Evolutionary conservation across 2,113 vertebrate genomes (phyloP), one percentile per base, ranked within the genome.

Genomic region (Pollachius pollachius): DNA sequence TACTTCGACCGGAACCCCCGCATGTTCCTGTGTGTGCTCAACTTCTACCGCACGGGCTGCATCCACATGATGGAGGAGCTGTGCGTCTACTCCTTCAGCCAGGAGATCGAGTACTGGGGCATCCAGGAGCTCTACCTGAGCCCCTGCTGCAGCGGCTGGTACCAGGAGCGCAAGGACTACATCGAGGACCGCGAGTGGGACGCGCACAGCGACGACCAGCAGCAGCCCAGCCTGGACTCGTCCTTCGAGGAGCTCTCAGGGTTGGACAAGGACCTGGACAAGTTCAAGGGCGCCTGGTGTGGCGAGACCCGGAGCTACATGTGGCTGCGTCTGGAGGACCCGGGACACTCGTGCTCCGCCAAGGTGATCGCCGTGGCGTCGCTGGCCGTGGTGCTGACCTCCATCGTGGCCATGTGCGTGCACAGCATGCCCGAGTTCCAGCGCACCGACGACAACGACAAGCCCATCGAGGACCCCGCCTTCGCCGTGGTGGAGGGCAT

Each of bases 51-150:
- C 79, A 99, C 97, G 0, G 97, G 97, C 11, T 95, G 93, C 74
- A 94, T 99, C 79, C 97, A 99, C 0, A 92, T 96, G 82, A 97
- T 98, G 96, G 97, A 99, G 86, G 97, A 99, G 76, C 88, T 98
- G 71, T 99, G 97, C 0, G 94, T 98, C 61, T 97, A 96, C 87
- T 98, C 96, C 4, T 99, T 99, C 85, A 94, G 94, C 83, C 97
- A 99, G 84, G 97, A 99, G 89, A 97, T 98, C 11, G 97, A 99
- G 76, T 99, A 99, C 89, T 99, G 97, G 97, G 97, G 97, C 17
- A 95, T 99, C 83, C 95, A 95, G 0, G 97, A 99, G 81, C 89
- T 96, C 23, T 92, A 97, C 81, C 87, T 98, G 12, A 95, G 94
- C 80, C 87, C 94, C 67, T 99, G 97, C 84, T 99, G 97, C 77